phyloP scores from a whole-genome alignment of 2,888 invertebrate genomes.

The Napeogenes sylphis region DNA sequence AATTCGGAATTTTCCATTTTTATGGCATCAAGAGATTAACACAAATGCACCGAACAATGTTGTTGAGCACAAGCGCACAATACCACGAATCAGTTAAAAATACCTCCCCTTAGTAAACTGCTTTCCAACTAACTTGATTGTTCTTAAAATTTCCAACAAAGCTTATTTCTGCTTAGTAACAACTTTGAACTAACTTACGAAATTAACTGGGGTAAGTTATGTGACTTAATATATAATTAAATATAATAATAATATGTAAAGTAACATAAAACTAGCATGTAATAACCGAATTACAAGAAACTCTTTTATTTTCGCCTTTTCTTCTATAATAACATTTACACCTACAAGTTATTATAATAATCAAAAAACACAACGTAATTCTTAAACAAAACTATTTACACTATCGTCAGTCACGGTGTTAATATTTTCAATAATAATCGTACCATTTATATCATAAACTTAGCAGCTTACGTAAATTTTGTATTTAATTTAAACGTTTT shows the following conservation, averaged over 20 bases:
- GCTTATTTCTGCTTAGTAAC: not conserved
- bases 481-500: conserved; percentile 46
- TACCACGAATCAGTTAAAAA: not conserved
- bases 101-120: not conserved
- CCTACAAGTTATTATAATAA: no score
- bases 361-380: no score
- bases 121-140: not conserved
- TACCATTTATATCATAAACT: conserved; percentile 7
- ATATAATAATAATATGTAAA: no score
- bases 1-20: not conserved
- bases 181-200: not conserved
- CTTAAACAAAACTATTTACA: no score
- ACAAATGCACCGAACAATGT: not conserved
- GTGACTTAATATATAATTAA: not conserved
- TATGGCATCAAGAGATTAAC: not conserved
- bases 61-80: not conserved
- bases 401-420: no score
- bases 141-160: not conserved
- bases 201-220: not conserved
- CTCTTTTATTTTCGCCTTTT: no score
- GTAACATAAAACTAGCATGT: no score
- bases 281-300: no score
- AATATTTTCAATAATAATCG: no score
- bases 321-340: no score
- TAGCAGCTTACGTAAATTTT: conserved; percentile 20